A percentile compares a stretch with the other conserved stretches of the same genome.
phyloP scores from a whole-genome alignment of 2,113 vertebrate genomes.

The Microtus montanus region DNA sequence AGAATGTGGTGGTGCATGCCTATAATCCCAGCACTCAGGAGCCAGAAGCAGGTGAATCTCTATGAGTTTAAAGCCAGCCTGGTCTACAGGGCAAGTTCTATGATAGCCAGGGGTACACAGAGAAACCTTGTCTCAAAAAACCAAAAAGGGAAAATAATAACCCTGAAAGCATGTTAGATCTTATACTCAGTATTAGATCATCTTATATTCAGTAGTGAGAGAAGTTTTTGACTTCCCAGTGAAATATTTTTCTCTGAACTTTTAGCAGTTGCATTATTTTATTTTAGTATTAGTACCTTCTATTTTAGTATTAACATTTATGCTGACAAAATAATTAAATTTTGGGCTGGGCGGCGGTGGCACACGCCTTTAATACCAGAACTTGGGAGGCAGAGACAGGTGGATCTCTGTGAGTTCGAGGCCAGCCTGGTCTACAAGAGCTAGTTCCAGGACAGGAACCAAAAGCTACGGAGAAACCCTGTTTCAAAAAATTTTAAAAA shows the following conservation, averaged over 20 bases:
- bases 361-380: no score
- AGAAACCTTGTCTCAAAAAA: not conserved
- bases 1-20: not conserved
- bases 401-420: no score
- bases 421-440: no score
- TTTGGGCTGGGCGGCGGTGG: not conserved
- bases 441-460: no score
- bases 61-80: not conserved
- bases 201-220: not conserved
- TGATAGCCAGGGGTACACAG: not conserved
- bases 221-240: conserved; percentile 8
- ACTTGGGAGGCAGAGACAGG: no score
- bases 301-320: conserved; percentile 23
- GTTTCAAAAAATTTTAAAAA: no score
- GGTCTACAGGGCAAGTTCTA: not conserved
- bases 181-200: not conserved
- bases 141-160: not conserved
- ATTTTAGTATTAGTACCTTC: not conserved
- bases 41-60: not conserved
- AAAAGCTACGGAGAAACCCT: no score
- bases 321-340: not conserved
- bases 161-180: not conserved
- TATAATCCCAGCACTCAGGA: not conserved
- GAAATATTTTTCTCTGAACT: conserved; percentile 48
- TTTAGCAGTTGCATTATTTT: conserved; percentile 28